These are phyloP conservation scores for Meganola albula DNA, from an alignment of 2,888 invertebrate species.

Conservation along the genomic window DNA sequence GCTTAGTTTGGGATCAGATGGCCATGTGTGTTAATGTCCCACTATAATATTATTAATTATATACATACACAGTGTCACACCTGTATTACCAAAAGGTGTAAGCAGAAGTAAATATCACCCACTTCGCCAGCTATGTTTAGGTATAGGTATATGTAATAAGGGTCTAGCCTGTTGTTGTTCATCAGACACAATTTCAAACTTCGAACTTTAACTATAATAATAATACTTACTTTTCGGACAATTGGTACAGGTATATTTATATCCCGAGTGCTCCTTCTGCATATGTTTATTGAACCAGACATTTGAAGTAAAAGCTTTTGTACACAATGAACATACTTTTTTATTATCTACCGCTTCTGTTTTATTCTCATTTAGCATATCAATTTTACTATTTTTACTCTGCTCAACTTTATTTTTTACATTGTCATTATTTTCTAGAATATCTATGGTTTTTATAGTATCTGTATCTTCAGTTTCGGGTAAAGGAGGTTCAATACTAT, in stretches of 20 bases:
- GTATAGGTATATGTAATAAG: too few species aligned
- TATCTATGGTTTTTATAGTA: conserved; percentile 9
- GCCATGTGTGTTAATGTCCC: too few species aligned
- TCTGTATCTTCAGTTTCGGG: conserved; percentile 6
- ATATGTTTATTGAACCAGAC: conserved; percentile 60
- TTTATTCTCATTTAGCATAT: conserved; percentile 10
- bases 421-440: conserved; percentile 12
- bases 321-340: conserved; percentile 47
- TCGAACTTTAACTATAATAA: too few species aligned
- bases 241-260: conserved; percentile 44
- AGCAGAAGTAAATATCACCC: too few species aligned
- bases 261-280: conserved; percentile 49
- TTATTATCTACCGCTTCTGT: conserved; percentile 27
- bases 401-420: conserved; percentile 12
- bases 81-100: too few species aligned
- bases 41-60: too few species aligned
- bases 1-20: too few species aligned
- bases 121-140: too few species aligned
- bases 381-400: conserved; percentile 8
- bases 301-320: conserved; percentile 50
- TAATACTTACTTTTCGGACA: conserved; percentile 54
- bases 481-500: conserved; percentile 14
- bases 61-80: too few species aligned
- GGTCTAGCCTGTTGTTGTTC: too few species aligned
- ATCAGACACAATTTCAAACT: too few species aligned